Evolutionary conservation across 2,113 vertebrate species (phyloP).

Genomic region (Pterophyllum scalare): DNA sequence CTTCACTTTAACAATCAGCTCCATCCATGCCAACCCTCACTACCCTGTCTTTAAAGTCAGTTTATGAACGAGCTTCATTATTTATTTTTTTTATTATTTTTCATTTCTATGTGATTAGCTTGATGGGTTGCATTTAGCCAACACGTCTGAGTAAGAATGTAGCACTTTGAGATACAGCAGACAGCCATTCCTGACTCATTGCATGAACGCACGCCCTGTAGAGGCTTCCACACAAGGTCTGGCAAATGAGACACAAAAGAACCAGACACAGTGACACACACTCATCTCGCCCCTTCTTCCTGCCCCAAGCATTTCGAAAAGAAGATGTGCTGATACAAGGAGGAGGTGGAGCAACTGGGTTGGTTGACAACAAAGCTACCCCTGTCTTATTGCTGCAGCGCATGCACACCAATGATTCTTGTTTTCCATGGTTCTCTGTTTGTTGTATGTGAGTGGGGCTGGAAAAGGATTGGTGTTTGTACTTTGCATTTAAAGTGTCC

Average conservation of each 20-base stretch:
- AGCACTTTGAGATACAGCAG: neutral
- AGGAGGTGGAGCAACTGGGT: slow-evolving; percentile 51
- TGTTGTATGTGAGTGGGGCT: slow-evolving; percentile 36
- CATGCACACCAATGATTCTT: slow-evolving; percentile 68
- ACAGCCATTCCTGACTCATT: slow-evolving; percentile 10
- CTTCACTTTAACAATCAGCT: slow-evolving; percentile 32
- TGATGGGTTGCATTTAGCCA: neutral
- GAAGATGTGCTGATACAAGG: slow-evolving; percentile 58
- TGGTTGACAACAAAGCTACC: slow-evolving; percentile 62
- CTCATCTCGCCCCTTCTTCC: slow-evolving; percentile 17
- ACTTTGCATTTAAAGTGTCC: slow-evolving; percentile 70
- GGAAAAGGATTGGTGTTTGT: slow-evolving; percentile 26
- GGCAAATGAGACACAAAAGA: slow-evolving; percentile 18
- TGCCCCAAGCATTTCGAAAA: slow-evolving; percentile 47
- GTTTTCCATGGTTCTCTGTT: slow-evolving; percentile 53
- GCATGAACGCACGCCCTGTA: slow-evolving; percentile 9
- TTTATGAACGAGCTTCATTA: slow-evolving; percentile 36
- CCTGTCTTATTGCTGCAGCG: slow-evolving; percentile 66
- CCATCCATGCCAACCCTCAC: slow-evolving; percentile 51
- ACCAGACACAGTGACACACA: slow-evolving; percentile 27
- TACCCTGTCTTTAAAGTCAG: slow-evolving; percentile 52
- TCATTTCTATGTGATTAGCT: slow-evolving; percentile 9
- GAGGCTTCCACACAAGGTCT: neutral
- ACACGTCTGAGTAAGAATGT: slow-evolving; percentile 9
- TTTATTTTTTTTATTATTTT: neutral